Evolutionary conservation across 2,797 vertebrate genomes (phyloP), one percentile per base, ranked within the genome.

Genomic region (Enteromius viviparus): DNA sequence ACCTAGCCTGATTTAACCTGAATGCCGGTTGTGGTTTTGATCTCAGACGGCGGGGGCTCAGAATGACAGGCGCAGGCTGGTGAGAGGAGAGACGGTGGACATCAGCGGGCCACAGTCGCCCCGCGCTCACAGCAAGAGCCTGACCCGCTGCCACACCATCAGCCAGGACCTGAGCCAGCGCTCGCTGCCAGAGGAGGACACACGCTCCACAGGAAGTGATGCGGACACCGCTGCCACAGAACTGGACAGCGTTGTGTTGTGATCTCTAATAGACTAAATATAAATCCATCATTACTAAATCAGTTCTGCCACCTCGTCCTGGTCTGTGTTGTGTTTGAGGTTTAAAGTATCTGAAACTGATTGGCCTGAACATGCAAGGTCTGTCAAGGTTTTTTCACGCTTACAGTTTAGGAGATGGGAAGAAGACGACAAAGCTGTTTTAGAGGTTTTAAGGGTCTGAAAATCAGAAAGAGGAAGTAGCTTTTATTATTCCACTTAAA

Each of bases 71-170:
- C 84, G 91, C 83, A 85, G 86, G 71, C 40, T 95, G 82, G 87
- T 65, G 53, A 86, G 93, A 12, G 93, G 91, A n/a, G 93, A 93
- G 87, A 95, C 93, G 0, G 69, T 94, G 84, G 94, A 94, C 23
- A 84, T 86, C 85, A 87, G 89, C 74, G 80, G 68, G 8, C 68
- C 74, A 42, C 78, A n/a, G 76, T 32, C 6, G 62, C n/a, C 71
- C n/a, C 71, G 68, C 49, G 89, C 72, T 40, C 86, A 76, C 40
- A 70, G 77, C 72, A 89, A 84, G 26, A 85, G 87, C 51, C 89
- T 94, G 84, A 88, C 85, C 71, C 94, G 94, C 87, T 91, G 92
- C 23, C 94, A 93, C 89, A 95, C 94, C 0, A 87, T 94, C 85
- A 92, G 92, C 78, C 81, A 89, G 0, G 91, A 91, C 55, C 82